phyloP scores from a whole-genome alignment of 2,888 invertebrate species.

The Oscheius onirici region DNA sequence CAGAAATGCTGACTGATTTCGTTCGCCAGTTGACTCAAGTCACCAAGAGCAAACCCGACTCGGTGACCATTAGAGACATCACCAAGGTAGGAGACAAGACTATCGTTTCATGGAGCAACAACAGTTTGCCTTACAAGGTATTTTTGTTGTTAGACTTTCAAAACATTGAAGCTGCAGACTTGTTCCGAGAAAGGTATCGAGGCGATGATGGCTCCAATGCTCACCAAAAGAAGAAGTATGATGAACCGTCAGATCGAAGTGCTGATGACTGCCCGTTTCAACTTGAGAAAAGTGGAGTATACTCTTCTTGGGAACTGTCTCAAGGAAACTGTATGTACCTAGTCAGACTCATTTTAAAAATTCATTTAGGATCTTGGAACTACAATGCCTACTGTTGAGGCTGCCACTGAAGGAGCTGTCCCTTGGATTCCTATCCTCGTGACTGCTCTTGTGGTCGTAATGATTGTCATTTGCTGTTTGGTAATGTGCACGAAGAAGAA shows the following conservation, averaged over 20 bases:
- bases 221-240: conserved; percentile 48
- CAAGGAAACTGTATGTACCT: conserved; percentile 6
- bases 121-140: conserved; percentile 41
- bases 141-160: neutral
- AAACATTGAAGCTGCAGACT: conserved; percentile 27
- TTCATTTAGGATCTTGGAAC: conserved; percentile 35
- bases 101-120: conserved; percentile 50
- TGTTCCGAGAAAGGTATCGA: conserved; percentile 55
- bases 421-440: conserved; percentile 81
- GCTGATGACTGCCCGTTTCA: conserved; percentile 61
- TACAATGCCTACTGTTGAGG: conserved; percentile 45
- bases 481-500: conserved; percentile 44
- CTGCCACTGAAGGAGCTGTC: conserved; percentile 73
- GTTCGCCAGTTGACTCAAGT: conserved; percentile 29
- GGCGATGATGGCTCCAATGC: conserved; percentile 50
- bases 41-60: conserved; percentile 18
- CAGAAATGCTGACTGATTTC: conserved; percentile 41
- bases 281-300: conserved; percentile 51
- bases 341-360: neutral
- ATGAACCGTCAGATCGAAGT: conserved; percentile 56
- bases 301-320: conserved; percentile 45
- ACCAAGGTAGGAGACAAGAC: conserved; percentile 39
- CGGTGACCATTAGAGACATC: conserved; percentile 47
- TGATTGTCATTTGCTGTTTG: conserved; percentile 80
- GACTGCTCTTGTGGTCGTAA: conserved; percentile 86